Evolutionary conservation across 2,888 invertebrate species (phyloP).

Genomic region (Saturnia pavonia): DNA sequence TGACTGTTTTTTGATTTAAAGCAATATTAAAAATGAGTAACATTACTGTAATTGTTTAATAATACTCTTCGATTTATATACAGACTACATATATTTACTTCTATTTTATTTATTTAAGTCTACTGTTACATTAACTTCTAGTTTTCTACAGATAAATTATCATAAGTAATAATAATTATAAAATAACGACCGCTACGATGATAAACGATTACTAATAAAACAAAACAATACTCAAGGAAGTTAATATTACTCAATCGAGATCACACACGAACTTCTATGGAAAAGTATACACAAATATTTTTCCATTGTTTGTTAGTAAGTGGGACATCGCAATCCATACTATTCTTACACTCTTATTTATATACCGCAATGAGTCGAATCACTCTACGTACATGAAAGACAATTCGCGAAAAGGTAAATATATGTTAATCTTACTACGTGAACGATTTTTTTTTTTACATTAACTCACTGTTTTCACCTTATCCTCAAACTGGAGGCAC

Average conservation of each 20-base stretch:
- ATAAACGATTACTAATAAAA: background rate
- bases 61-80: too few species aligned
- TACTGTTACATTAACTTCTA: too few species aligned
- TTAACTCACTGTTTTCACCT: too few species aligned
- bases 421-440: too few species aligned
- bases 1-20: too few species aligned
- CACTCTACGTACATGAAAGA: background rate
- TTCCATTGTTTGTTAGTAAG: slow-evolving; percentile 8
- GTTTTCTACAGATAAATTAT: background rate
- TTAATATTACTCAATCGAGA: background rate
- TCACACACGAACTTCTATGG: background rate
- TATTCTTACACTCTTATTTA: background rate
- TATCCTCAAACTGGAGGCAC: too few species aligned
- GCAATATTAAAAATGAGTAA: too few species aligned
- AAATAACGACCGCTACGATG: background rate
- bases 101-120: too few species aligned
- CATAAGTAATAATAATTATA: background rate
- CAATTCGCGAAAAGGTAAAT: too few species aligned
- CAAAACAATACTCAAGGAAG: background rate
- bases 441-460: too few species aligned
- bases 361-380: background rate
- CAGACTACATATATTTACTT: too few species aligned
- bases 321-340: background rate
- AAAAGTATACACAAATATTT: background rate
- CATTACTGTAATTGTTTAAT: too few species aligned